These are phyloP conservation scores for Channallabes apus DNA, from an alignment of 2,797 vertebrate genomes.

Conservation along the genomic window DNA sequence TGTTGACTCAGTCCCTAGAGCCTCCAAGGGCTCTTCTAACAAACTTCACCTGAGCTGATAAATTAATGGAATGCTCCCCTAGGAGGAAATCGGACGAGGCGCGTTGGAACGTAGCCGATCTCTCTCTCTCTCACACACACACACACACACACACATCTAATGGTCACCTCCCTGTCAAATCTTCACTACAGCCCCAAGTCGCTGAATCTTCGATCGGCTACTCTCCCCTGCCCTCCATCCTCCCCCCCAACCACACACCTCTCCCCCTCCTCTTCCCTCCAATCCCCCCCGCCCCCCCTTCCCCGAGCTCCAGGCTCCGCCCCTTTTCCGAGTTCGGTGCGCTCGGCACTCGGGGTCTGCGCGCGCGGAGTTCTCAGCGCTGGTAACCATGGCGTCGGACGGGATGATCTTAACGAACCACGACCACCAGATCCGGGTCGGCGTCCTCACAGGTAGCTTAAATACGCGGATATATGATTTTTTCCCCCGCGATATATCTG, in stretches of 20 bases:
- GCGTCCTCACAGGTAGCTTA: slow-evolving; percentile 88
- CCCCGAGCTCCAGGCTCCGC: slow-evolving; percentile 20
- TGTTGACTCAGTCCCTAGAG: slow-evolving; percentile 53
- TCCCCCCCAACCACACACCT: slow-evolving; percentile 16
- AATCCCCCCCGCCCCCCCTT: not conserved
- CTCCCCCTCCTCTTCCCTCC: slow-evolving; percentile 42
- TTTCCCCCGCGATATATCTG: not conserved
- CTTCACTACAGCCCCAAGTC: not conserved
- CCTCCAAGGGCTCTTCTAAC: slow-evolving; percentile 78
- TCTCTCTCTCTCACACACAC: slow-evolving; percentile 36
- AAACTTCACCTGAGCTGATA: slow-evolving; percentile 79
- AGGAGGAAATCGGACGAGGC: not conserved
- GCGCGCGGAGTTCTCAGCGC: slow-evolving; percentile 78
- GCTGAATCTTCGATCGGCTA: slow-evolving; percentile 28
- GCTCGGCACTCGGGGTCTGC: slow-evolving; percentile 76
- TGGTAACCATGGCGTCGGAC: slow-evolving; percentile 93
- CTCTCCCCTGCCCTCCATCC: slow-evolving; percentile 50
- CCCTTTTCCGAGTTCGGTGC: slow-evolving; percentile 72
- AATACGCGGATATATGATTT: slow-evolving; percentile 44
- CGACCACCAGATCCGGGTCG: slow-evolving; percentile 96
- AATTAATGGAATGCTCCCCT: not conserved
- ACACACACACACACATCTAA: slow-evolving; percentile 7
- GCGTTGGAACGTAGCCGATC: not conserved
- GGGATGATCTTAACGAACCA: slow-evolving; percentile 98
- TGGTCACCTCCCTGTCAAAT: slow-evolving; percentile 21